Conservation (phyloP, 2,113 vertebrate species). For the Lampris megalopsis region DNA sequence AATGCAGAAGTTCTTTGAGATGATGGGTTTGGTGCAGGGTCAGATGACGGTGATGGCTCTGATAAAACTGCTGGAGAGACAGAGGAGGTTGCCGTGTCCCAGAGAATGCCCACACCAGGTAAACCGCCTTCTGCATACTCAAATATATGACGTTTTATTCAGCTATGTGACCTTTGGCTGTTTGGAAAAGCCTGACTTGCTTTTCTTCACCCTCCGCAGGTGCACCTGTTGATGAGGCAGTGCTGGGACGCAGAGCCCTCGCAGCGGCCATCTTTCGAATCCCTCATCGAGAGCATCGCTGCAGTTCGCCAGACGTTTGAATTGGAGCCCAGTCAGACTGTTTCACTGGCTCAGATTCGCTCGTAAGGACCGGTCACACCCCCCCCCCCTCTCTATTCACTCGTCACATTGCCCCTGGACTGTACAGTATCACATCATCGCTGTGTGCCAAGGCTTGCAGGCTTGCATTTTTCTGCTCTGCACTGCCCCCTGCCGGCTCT, state of each 20-base stretch:
- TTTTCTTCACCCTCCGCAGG: slow-evolving; percentile 45
- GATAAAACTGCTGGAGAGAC: slow-evolving; percentile 84
- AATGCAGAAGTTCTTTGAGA: slow-evolving; percentile 87
- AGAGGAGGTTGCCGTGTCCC: slow-evolving; percentile 84
- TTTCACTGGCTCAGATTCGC: slow-evolving; percentile 73
- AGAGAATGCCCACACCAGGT: slow-evolving; percentile 88
- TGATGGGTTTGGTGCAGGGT: slow-evolving; percentile 81
- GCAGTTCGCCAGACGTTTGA: slow-evolving; percentile 61
- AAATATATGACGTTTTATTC: neutral
- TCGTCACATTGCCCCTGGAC: slow-evolving; percentile 14
- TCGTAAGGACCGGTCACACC: slow-evolving; percentile 34
- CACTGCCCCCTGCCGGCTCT: slow-evolving; percentile 26
- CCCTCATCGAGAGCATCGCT: slow-evolving; percentile 81
- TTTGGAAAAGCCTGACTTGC: neutral
- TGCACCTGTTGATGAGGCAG: slow-evolving; percentile 83
- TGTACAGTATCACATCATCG: neutral
- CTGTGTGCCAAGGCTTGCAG: neutral
- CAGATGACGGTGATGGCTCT: slow-evolving; percentile 87
- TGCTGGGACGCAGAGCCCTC: slow-evolving; percentile 87
- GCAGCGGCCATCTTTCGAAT: slow-evolving; percentile 84
- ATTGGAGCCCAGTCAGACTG: slow-evolving; percentile 63
- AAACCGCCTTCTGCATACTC: slow-evolving; percentile 35
- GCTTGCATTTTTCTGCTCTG: slow-evolving; percentile 18
- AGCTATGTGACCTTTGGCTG: neutral
- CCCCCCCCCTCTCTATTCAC: neutral